Evolutionary conservation across 2,888 invertebrate species (phyloP), one percentile per base, ranked within the genome.

Genomic region (Nephrotoma flavescens): DNA sequence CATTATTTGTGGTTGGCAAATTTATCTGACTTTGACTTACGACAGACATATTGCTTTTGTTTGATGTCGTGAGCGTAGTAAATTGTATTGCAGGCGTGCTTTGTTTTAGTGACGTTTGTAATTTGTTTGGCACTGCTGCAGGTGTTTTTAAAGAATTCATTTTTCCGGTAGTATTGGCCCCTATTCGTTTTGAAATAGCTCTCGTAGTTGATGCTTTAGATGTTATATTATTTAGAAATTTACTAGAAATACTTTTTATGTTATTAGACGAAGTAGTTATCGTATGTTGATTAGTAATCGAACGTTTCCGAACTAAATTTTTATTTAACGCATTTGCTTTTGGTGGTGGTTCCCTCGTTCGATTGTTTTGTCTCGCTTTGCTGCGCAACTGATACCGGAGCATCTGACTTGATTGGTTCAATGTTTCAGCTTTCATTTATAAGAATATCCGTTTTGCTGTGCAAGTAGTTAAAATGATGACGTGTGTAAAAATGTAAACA

Each of bases 161-260:
- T 88, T 87, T 88, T 89, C 11, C 87, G 88, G 7, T 89, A 88
- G 42, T 19, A 19, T 19, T 88, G 88, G 41, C 89, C 88, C 3
- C 89, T 6, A 71, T 7, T 31, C 31, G 71, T 9, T 71, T 71
- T 71, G 71, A 31, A 71, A 71, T 71, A 3, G 19, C 31, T 7
- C 71, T 19, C 4, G 71, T 71, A 7, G 3, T 12, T 83, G 87
- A 84, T 6, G 84, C 41, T 84, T 84, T 41, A 42, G 41, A 4
- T 84, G 42, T 42, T 12, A 12, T 84, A 42, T 85, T 85, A 31
- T 5, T 31, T 19, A 85, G 44, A 12, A 85, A 85, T 44, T 85
- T 85, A 44, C 44, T 85, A 19, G 19, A 44, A 42, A 44, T 85
- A 45, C 4, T 44, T 85, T 44, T 85, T 5, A 85, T 44, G 9